Base-by-base conservation (phyloP, 2,888 invertebrate species). In the Gibbula magus region DNA sequence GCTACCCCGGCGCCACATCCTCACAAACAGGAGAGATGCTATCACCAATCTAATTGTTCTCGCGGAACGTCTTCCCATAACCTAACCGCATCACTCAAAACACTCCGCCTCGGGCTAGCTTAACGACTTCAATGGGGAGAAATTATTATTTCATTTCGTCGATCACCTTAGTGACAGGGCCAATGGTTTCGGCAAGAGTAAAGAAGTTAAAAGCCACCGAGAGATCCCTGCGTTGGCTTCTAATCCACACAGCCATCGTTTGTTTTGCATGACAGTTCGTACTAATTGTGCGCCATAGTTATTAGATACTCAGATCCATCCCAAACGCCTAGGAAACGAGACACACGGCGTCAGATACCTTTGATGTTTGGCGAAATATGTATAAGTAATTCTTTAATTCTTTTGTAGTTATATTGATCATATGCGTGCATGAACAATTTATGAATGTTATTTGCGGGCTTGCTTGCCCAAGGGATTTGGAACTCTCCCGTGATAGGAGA, bases 301-400 rank as follows among this genome's bases (percentile, higher is more conserved):
- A 78, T 78, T 70, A 67, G 45, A 67, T 52, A 78, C 78, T 4
- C 52, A 51, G 52, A 78, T 70, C 61, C 70, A 52, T 67, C 53
- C 45, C 45, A 51, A 67, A 16, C 67, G 70, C 29, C 35, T 35
- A 53, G n/a, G n/a, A 70, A 70, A 78, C 70, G 78, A 66, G 78
- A 78, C 78, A 35, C 22, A 51, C 61, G 70, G 39, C 32, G 74
- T 18, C 51, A 32, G 18, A 22, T 29, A 22, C 35, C 81, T 83
- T 82, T 83, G 81, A 81, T 78, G 78, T 78, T 16, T 25, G 18
- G 79, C 29, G 75, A 79, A 81, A 79, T 84, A 79, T 78, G 67
- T 66, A 82, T 84, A 84, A 84, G 84, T 84, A 84, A 84, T 82
- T 81, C 84, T 81, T 82, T 84, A 82, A 84, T 82, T 82, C 82